Conservation (phyloP, 2,113 vertebrate genomes). For the Anser brachyrhynchus region DNA sequence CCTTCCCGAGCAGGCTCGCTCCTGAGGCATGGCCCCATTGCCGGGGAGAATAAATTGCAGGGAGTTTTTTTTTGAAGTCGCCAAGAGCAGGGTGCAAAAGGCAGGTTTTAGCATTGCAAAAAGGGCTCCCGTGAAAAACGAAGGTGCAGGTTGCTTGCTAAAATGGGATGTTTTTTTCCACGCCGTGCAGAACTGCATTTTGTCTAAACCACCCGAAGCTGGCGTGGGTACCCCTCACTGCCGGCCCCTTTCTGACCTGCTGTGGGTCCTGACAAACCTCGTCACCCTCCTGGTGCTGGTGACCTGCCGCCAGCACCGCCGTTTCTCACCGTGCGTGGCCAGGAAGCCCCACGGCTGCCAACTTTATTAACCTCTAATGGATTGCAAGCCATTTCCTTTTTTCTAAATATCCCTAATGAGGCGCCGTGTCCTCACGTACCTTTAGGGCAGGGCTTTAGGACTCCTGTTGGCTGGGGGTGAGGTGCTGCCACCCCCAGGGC, state of each 20-base stretch:
- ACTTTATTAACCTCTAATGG: not conserved
- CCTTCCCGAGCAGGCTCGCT: not conserved
- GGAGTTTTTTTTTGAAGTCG: not conserved
- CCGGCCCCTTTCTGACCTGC: not conserved
- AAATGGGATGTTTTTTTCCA: not conserved
- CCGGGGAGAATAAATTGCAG: not conserved
- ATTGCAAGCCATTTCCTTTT: constrained; percentile 15
- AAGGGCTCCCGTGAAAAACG: not conserved
- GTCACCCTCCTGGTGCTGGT: not conserved
- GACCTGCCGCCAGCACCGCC: not conserved
- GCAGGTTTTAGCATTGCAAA: not conserved
- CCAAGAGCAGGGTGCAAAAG: not conserved
- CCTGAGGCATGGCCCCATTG: not conserved
- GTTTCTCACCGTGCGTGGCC: not conserved
- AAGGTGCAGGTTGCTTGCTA: not conserved
- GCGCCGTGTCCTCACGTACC: not conserved
- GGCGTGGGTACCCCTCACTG: not conserved
- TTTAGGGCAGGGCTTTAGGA: not conserved
- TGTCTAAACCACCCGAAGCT: not conserved
- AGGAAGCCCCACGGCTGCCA: not conserved
- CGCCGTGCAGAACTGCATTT: not conserved
- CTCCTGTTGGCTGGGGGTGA: not conserved
- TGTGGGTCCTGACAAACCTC: not conserved
- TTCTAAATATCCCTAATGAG: not conserved
- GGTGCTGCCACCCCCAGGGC: not conserved